Base-by-base conservation (phyloP, 2,113 vertebrate species). In the Equus przewalskii region DNA sequence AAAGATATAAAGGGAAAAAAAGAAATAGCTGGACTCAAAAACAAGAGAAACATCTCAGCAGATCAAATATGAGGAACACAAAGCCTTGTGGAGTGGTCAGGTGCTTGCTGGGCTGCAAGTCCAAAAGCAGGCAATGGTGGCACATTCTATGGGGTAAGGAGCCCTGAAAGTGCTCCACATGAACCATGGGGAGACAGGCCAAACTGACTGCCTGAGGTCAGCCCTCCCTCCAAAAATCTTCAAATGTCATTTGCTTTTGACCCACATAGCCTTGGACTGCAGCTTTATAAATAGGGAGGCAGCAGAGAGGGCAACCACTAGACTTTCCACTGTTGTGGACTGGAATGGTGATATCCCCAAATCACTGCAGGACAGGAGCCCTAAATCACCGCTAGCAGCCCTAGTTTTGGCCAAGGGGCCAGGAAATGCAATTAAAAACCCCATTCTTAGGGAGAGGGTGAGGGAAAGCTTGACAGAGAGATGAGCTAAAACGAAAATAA, bases 31-130 rank as follows among this genome's bases (percentile, higher is more conserved):
- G 56, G 41, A 30, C n/a, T 91, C 72, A 80, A 91, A 95, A 91
- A 62, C 64, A 86, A 86, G 44, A 95, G 87, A 62, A 79, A 85
- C 41, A 85, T 76, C 41, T 85, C 62, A 91, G 67, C 67, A 65
- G 72, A 79, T 70, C 44, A 19, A 85, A 79, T 49, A 36, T 58
- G 33, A 46, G 79, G 51, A 33, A 73, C 16, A 89, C 62, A 91
- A 58, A 56, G n/a, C 36, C 26, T 5, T 58, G 62, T 51, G 41
- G 81, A 79, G 72, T 86, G 22, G 26, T 79, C 41, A 62, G 54
- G 19, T 72, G 21, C 49, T 33, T 84, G 22, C 14, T 78, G 51
- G 41, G 36, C 80, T 60, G 51, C 62, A 84, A 30, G 62, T 84
- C 16, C 81, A 54, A 62, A 56, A 72, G 54, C 64, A 72, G 82